Evolutionary conservation across 2,888 invertebrate species (phyloP), one percentile per base, ranked within the genome.

Genomic region (Adelognathus sp.): DNA sequence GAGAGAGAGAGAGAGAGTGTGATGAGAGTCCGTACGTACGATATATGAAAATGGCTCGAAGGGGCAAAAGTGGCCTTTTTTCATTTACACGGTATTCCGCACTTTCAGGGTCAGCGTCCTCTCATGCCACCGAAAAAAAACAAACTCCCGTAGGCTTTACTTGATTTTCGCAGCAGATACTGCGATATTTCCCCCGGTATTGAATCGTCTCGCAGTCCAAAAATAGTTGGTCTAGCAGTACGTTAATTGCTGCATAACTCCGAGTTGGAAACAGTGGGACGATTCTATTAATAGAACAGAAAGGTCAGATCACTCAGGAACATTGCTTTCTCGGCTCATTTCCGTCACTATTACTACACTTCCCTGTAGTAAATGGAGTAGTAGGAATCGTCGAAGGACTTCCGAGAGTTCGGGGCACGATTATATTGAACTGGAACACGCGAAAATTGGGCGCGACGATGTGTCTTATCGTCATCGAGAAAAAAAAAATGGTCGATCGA

Each of bases 281-380:
- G 75, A 60, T 61, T 41, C 7, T 63, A 75, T 75, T 71, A 79
- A 79, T 79, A 79, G 33, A 36, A 7, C 61, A 16, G 54, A 79
- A 79, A 79, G 79, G 79, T 79, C 79, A 79, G 24, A 79, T 79
- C 74, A 75, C 75, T 79, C 75, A 36, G 75, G 58, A 79, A 75
- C 66, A 71, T 71, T 71, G 66, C 75, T 75, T 75, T 71, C 66
- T 67, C 66, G 56, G 6, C 58, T 58, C 66, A 71, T 66, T 71
- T 79, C 66, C 70, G 66, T 46, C 60, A 46, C 29, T 9, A 29
- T 27, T 7, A 36, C 58, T 18, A 39, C 41, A 21, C 36, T 36
- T 41, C 11, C 21, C 31, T 50, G 11, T 52, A 33, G 14, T 14
- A 14, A 52, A 39, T 7, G 9, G 11, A 24, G 31, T 31, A n/a